These are phyloP conservation scores for Contarinia nasturtii DNA, from an alignment of 1,140 invertebrate species.

Conservation along the genomic window DNA sequence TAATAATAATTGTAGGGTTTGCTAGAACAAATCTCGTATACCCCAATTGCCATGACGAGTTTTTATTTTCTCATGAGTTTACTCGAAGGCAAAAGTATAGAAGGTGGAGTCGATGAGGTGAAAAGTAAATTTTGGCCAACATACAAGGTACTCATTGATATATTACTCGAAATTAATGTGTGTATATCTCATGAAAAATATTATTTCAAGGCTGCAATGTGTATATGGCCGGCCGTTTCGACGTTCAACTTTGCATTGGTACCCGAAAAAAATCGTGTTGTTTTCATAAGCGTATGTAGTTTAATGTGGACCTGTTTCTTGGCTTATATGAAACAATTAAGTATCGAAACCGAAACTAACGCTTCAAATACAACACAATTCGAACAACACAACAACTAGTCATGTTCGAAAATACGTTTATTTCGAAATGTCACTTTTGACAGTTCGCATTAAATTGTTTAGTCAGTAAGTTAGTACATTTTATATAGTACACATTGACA, in stretches of 20 bases:
- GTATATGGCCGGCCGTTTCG: constrained; percentile 66
- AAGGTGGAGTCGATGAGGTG: constrained; percentile 47
- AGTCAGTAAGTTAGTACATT: too few species aligned
- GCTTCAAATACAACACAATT: too few species aligned
- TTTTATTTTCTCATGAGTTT: constrained; percentile 69
- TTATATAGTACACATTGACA: too few species aligned
- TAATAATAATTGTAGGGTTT: constrained; percentile 32
- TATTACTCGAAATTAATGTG: not conserved
- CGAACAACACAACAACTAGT: too few species aligned
- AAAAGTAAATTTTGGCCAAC: constrained; percentile 58
- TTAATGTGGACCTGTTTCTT: constrained; percentile 73
- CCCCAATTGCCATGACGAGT: constrained; percentile 55
- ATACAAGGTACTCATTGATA: constrained; percentile 70
- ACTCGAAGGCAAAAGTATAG: constrained; percentile 46
- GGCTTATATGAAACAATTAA: constrained; percentile 60
- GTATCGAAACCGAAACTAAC: not conserved
- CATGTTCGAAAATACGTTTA: too few species aligned
- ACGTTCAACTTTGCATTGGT: constrained; percentile 63
- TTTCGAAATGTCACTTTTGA: too few species aligned
- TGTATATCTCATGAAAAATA: not conserved
- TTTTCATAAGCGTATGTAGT: constrained; percentile 67
- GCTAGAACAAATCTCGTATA: constrained; percentile 64
- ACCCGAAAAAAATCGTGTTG: constrained; percentile 57
- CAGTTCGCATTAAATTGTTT: too few species aligned
- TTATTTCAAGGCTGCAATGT: constrained; percentile 44